These are phyloP conservation scores for Helostoma temminkii DNA, from an alignment of 2,797 vertebrate genomes.

Conservation along the genomic window DNA sequence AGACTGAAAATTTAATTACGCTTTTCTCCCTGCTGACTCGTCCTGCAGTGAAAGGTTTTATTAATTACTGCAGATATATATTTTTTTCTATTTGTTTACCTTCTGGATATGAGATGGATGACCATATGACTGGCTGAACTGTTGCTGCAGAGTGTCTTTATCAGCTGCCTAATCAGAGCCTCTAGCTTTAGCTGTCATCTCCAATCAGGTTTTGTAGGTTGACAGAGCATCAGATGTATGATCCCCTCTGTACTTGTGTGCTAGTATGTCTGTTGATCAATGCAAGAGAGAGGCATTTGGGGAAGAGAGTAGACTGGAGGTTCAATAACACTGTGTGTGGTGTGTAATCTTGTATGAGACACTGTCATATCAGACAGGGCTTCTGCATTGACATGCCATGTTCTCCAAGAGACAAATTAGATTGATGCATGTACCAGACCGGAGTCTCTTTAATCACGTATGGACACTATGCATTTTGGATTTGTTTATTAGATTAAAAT, in stretches of 20 bases:
- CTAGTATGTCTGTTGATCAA: slow-evolving; percentile 66
- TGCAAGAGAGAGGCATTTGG: slow-evolving; percentile 61
- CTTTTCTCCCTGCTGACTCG: slow-evolving; percentile 3
- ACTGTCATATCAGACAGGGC: slow-evolving; percentile 78
- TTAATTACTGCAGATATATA: slow-evolving; percentile 17
- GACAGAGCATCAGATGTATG: slow-evolving; percentile 59
- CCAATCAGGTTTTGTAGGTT: slow-evolving; percentile 61
- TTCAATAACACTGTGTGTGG: slow-evolving; percentile 70
- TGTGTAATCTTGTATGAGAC: slow-evolving; percentile 79
- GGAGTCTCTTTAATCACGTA: slow-evolving; percentile 55
- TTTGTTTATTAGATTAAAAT: slow-evolving; percentile 57
- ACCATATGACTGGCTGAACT: slow-evolving; percentile 12
- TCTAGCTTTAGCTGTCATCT: slow-evolving; percentile 63
- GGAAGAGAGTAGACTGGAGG: slow-evolving; percentile 50
- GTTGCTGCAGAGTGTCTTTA: slow-evolving; percentile 43
- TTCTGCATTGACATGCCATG: slow-evolving; percentile 61
- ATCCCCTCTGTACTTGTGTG: slow-evolving; percentile 27
- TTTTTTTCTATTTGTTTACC: slow-evolving; percentile 9
- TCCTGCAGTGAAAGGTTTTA: neutral
- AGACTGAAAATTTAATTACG: slow-evolving; percentile 2
- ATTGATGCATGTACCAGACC: slow-evolving; percentile 63
- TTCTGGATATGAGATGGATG: slow-evolving; percentile 15
- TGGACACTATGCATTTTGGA: slow-evolving; percentile 56
- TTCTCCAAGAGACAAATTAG: slow-evolving; percentile 76
- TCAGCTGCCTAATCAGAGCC: slow-evolving; percentile 63